Evolutionary conservation across 2,888 invertebrate genomes (phyloP), one percentile per base, ranked within the genome.

Genomic region (Bursaphelenchus okinawaensis): DNA sequence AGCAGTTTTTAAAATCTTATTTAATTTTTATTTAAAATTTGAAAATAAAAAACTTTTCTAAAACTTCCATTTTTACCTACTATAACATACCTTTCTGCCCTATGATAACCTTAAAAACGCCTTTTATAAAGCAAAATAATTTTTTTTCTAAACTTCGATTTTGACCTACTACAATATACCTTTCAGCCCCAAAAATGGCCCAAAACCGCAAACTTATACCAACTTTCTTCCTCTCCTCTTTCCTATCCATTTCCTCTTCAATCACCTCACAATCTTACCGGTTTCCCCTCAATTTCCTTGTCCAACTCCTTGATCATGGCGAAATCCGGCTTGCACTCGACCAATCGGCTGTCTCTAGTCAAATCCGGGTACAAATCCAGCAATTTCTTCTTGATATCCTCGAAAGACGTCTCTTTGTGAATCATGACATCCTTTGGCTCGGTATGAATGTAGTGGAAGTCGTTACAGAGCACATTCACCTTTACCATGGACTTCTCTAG

Each of bases 401-500:
- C 59, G 27, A 63, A 40, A 9, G 58, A 20, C 7, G 29, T 55
- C 4, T 72, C 67, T 22, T 60, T 61, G 27, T 62, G 58, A n/a
- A 71, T 57, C 40, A n/a, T 24, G 9, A 29, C 20, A 9, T 22
- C 50, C 50, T 31, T 24, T 19, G 63, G 52, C 20, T 22, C 31
- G n/a, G 29, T 26, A 3, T 24, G 19, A 27, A 70, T 52, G 22
- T 23, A 24, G 3, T 40, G 23, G 16, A 51, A 67, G 22, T 69
- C 73, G 28, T 71, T 69, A 27, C 69, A 74, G 27, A 55, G 40
- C 12, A 62, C 51, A 22, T 60, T 19, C 22, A 71, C 71, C 22
- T 68, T 27, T n/a, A 71, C 59, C 63, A 71, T 52, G 56, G 63
- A 54, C 19, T 59, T 65, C 22, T 73, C 63, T 8, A 71, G 62